These are phyloP conservation scores for Tetranychus truncatus DNA, from an alignment of 2,888 invertebrate genomes.

Conservation along the genomic window DNA sequence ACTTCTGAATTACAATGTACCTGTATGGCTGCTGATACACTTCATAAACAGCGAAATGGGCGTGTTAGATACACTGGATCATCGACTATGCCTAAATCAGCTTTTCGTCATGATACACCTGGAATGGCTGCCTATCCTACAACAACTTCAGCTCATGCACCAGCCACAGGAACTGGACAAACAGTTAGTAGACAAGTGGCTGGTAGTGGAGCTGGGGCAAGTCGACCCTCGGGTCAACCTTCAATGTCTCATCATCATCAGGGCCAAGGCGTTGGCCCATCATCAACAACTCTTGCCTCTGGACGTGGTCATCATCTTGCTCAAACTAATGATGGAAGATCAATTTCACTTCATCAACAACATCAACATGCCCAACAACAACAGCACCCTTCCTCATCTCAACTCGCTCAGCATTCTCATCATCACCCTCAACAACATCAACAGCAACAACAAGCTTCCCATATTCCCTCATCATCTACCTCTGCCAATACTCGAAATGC, in stretches of 20 bases:
- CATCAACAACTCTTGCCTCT: not conserved
- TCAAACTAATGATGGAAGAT: conserved; percentile 22
- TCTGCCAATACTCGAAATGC: conserved; percentile 11
- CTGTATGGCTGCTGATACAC: conserved; percentile 67
- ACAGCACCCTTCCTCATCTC: not conserved
- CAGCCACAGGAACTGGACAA: conserved; percentile 20
- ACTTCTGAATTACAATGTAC: conserved; percentile 43
- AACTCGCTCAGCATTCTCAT: not conserved
- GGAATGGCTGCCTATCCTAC: conserved; percentile 14
- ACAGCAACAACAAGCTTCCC: conserved; percentile 6
- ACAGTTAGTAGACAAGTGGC: conserved; percentile 10
- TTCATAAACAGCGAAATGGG: conserved; percentile 48
- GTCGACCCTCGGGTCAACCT: not conserved
- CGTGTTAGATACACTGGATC: conserved; percentile 27
- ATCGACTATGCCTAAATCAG: conserved; percentile 27
- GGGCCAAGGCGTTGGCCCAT: not conserved
- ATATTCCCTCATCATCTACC: conserved; percentile 15
- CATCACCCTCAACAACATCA: not conserved
- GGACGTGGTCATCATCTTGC: not conserved
- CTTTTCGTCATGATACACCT: conserved; percentile 23
- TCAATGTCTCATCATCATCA: not conserved
- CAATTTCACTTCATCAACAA: conserved; percentile 26
- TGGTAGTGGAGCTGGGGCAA: not conserved
- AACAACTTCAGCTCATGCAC: conserved; percentile 22
- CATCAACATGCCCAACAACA: not conserved